A percentile compares a stretch with the other conserved stretches of the same genome.
Conservation (phyloP, 2,113 vertebrate genomes). For the Oryzias melastigma region DNA sequence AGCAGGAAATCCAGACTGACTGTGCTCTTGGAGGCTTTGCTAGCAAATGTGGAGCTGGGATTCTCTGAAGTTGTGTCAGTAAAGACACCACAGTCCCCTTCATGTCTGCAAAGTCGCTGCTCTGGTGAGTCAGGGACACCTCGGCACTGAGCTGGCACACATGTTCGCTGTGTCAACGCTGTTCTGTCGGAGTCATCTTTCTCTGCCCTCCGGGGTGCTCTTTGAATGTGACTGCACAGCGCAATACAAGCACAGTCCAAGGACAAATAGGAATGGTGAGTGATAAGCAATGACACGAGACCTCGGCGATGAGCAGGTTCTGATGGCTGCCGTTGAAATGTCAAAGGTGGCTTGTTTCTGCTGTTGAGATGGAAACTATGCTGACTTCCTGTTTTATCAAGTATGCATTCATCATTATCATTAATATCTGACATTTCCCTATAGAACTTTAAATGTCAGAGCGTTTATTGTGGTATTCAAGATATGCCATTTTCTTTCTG, state of each 20-base stretch:
- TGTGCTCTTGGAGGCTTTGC: background rate
- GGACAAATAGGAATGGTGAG: conserved; percentile 49
- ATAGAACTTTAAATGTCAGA: conserved; percentile 57
- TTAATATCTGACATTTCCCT: conserved; percentile 55
- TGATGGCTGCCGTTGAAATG: conserved; percentile 46
- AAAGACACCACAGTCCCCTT: conserved; percentile 42
- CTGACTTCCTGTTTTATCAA: conserved; percentile 20
- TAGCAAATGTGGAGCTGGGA: too few species aligned
- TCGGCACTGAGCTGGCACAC: conserved; percentile 52
- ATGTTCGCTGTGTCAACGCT: conserved; percentile 62
- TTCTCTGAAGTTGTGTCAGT: too few species aligned
- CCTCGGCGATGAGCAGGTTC: conserved; percentile 30
- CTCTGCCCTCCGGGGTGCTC: conserved; percentile 25
- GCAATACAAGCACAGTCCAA: conserved; percentile 21
- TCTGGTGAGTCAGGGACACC: conserved; percentile 52
- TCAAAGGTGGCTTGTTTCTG: conserved; percentile 53
- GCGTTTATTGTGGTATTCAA: conserved; percentile 22
- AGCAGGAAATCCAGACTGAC: too few species aligned
- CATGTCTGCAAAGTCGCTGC: conserved; percentile 56
- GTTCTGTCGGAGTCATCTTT: conserved; percentile 55
- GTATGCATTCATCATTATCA: conserved; percentile 29
- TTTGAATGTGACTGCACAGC: conserved; percentile 33
- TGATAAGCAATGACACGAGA: conserved; percentile 47
- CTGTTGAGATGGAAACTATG: conserved; percentile 16
- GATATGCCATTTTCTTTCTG: conserved; percentile 3